A percentile compares a stretch with the other conserved stretches of the same genome.
phyloP scores from a whole-genome alignment of 2,888 invertebrate species.

The Elysia crispata region DNA sequence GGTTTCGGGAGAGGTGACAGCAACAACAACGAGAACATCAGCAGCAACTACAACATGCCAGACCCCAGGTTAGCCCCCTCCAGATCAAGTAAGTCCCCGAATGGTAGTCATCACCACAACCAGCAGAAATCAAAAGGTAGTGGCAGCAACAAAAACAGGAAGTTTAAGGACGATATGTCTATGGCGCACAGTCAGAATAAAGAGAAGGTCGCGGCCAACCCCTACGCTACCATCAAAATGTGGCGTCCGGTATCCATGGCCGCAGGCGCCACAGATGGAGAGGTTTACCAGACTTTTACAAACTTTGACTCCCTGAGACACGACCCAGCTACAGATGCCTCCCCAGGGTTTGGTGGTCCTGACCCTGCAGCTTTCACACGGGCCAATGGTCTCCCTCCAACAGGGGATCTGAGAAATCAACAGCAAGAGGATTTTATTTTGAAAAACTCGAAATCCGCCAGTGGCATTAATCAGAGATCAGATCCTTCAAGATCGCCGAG shows the following conservation, averaged over 20 bases:
- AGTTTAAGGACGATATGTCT: constrained; percentile 59
- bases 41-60: background rate
- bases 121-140: background rate
- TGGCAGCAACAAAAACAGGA: background rate
- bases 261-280: constrained; percentile 51
- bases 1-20: constrained; percentile 48
- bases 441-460: constrained; percentile 2
- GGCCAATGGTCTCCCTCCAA: background rate
- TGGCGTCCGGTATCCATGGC: constrained; percentile 67
- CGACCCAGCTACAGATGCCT: background rate
- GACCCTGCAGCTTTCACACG: background rate
- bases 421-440: background rate
- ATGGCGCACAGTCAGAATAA: constrained; percentile 50
- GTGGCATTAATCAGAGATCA: background rate
- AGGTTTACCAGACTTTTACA: constrained; percentile 53
- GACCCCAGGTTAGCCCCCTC: background rate
- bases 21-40: background rate
- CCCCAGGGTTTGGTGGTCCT: background rate
- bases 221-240: constrained; percentile 69
- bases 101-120: constrained; percentile 21
- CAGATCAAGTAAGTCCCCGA: constrained; percentile 16
- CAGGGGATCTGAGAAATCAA: background rate
- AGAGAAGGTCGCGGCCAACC: constrained; percentile 60
- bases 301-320: constrained; percentile 50
- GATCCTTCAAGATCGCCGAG: background rate